These are phyloP conservation scores for Dromius quadrimaculatus DNA, from an alignment of 2,888 invertebrate species.

Conservation along the genomic window DNA sequence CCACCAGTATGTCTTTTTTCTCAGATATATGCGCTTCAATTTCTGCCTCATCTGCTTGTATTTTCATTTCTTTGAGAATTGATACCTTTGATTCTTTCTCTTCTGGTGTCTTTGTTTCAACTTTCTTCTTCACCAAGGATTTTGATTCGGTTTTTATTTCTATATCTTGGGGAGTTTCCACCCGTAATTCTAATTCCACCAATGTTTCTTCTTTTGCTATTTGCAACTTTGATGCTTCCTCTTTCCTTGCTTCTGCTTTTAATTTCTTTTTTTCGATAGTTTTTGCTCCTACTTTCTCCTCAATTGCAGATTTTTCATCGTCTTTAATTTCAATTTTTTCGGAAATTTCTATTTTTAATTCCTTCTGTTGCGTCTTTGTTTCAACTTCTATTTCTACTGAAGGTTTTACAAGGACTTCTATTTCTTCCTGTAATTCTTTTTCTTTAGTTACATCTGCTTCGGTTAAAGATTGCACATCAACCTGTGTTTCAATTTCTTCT, in stretches of 20 bases:
- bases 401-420: conserved; percentile 6
- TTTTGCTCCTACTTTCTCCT: conserved; percentile 14
- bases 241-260: conserved; percentile 50
- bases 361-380: conserved; percentile 1
- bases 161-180: conserved; percentile 40
- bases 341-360: background rate
- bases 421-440: conserved; percentile 1
- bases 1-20: background rate
- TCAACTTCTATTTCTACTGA: conserved; percentile 7
- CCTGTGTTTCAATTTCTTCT: background rate
- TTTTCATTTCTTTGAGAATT: conserved; percentile 46
- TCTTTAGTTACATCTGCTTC: background rate
- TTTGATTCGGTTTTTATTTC: conserved; percentile 15
- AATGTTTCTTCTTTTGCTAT: conserved; percentile 48
- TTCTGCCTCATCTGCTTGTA: conserved; percentile 48
- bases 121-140: conserved; percentile 9
- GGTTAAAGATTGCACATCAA: background rate
- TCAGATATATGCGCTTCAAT: conserved; percentile 11
- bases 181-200: background rate
- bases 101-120: conserved; percentile 13
- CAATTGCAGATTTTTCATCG: too few relatives aligned
- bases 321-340: background rate
- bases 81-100: conserved; percentile 11
- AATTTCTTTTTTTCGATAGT: conserved; percentile 23
- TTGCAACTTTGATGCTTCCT: conserved; percentile 50